These are phyloP conservation scores for Lutraria rhynchaena DNA, from an alignment of 1,140 invertebrate genomes.

Conservation along the genomic window DNA sequence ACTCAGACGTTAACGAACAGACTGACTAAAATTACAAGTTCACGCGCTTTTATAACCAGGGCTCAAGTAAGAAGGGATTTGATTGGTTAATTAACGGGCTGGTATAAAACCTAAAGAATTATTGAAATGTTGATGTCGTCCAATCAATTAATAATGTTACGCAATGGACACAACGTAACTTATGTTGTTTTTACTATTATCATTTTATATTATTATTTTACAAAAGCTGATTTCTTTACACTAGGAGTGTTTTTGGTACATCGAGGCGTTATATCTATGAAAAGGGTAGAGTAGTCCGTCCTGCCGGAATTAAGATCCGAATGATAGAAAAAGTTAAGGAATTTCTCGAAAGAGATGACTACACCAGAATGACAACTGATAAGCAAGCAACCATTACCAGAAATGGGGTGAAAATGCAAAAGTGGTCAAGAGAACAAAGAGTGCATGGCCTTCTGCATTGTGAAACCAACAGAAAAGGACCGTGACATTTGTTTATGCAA, in stretches of 20 bases:
- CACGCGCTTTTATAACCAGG: too few species aligned
- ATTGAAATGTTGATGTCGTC: too few species aligned
- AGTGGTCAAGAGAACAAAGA: background rate
- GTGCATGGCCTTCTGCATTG: conserved; percentile 7
- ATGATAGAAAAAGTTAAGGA: conserved; percentile 14
- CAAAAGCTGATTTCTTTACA: too few species aligned
- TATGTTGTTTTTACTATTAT: too few species aligned
- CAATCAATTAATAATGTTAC: too few species aligned
- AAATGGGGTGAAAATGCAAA: conserved; percentile 21
- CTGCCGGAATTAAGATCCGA: background rate
- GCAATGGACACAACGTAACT: too few species aligned
- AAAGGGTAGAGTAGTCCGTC: background rate
- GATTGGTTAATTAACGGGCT: too few species aligned
- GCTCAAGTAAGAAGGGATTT: too few species aligned
- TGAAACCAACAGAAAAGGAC: conserved; percentile 9
- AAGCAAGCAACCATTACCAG: conserved; percentile 26
- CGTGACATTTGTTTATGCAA: conserved; percentile 35
- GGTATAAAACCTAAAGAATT: too few species aligned
- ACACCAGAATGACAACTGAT: conserved; percentile 20
- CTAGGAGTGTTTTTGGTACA: conserved; percentile 15
- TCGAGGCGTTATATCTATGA: conserved; percentile 17
- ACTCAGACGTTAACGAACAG: too few species aligned
- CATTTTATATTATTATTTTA: too few species aligned
- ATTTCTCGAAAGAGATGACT: conserved; percentile 35
- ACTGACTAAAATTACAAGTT: too few species aligned